These are phyloP conservation scores for Hystrix brachyura DNA, from an alignment of 2,113 vertebrate species.

Conservation along the genomic window DNA sequence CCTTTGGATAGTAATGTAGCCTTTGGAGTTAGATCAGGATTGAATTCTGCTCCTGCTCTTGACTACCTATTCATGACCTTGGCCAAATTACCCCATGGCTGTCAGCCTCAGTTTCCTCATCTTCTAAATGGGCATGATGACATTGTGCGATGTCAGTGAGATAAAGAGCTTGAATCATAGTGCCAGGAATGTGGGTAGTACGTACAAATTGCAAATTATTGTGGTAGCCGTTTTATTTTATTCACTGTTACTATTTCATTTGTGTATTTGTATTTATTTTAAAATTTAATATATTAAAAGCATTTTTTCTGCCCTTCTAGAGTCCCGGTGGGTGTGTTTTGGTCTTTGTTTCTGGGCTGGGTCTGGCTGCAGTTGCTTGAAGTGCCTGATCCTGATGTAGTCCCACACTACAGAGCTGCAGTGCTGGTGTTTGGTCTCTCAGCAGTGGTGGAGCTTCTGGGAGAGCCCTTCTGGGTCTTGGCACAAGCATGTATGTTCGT, in stretches of 20 bases:
- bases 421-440: slow-evolving; percentile 95
- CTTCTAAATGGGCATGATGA: slow-evolving; percentile 10
- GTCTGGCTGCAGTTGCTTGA: slow-evolving; percentile 95
- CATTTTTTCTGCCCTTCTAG: slow-evolving; percentile 85
- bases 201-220: not conserved
- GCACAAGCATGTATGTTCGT: slow-evolving; percentile 97
- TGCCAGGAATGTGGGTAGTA: not conserved
- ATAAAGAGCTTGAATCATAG: not conserved
- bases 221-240: slow-evolving; percentile 43
- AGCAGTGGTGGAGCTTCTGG: slow-evolving; percentile 95
- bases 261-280: slow-evolving; percentile 26
- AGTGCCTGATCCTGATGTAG: slow-evolving; percentile 90
- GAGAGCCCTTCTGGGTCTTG: slow-evolving; percentile 96
- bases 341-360: slow-evolving; percentile 92
- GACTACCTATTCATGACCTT: slow-evolving; percentile 1
- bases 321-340: slow-evolving; percentile 94
- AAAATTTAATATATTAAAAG: slow-evolving; percentile 17
- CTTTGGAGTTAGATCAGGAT: not conserved
- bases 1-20: not conserved
- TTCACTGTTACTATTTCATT: slow-evolving; percentile 75
- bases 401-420: slow-evolving; percentile 94
- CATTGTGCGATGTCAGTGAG: not conserved
- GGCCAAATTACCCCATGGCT: slow-evolving; percentile 4
- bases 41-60: slow-evolving; percentile 5
- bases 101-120: slow-evolving; percentile 16